phyloP scores from a whole-genome alignment of 2,888 invertebrate genomes.

The Mechanitis messenoides region DNA sequence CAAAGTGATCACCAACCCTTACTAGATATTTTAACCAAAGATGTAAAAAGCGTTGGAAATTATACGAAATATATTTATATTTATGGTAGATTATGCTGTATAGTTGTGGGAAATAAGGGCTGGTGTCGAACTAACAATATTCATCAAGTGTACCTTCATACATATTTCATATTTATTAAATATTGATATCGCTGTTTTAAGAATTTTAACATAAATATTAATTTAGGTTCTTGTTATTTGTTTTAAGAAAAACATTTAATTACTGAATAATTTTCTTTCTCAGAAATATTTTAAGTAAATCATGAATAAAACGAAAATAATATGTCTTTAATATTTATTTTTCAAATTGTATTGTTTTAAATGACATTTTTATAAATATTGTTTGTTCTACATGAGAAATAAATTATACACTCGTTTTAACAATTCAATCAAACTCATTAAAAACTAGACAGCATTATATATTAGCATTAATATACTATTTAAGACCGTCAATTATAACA shows the following conservation, averaged over 20 bases:
- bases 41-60: constrained; percentile 71
- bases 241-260: no score
- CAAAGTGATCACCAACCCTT: constrained; percentile 61
- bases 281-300: neutral
- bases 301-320: constrained; percentile 2
- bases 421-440: neutral
- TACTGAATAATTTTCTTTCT: neutral
- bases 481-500: neutral
- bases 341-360: constrained; percentile 5
- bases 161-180: neutral
- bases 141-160: neutral
- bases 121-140: neutral
- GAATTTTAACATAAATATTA: neutral
- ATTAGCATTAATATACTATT: neutral
- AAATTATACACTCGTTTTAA: constrained; percentile 1
- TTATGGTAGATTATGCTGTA: constrained; percentile 28
- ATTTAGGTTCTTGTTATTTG: neutral
- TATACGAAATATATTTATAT: constrained; percentile 42
- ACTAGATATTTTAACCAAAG: constrained; percentile 72
- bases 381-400: constrained; percentile 1
- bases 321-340: constrained; percentile 6
- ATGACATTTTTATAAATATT: constrained; percentile 1
- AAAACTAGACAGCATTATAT: neutral
- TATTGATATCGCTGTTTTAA: neutral
- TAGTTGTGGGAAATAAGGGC: neutral